Conservation (phyloP, 2,888 invertebrate species). For the Volucella zonaria region DNA sequence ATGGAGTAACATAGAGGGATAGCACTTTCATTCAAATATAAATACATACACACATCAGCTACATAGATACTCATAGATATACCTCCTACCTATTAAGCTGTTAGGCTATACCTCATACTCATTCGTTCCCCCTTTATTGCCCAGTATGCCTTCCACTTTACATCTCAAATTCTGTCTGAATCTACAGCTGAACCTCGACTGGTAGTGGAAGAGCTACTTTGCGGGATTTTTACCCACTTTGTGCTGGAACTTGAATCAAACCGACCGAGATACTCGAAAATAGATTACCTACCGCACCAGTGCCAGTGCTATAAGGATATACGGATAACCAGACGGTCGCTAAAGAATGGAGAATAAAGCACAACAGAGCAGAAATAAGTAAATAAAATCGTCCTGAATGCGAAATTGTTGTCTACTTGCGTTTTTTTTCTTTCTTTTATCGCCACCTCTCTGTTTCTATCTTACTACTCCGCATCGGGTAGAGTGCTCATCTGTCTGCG, state of each 20-base stretch:
- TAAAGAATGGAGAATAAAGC: constrained; percentile 21
- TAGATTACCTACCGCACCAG: constrained; percentile 61
- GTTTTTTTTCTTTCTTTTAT: constrained; percentile 3
- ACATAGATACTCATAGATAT: constrained; percentile 2
- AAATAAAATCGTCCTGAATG: constrained; percentile 68
- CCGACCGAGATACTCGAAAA: constrained; percentile 70
- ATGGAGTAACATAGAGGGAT: neutral
- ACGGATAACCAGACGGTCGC: neutral
- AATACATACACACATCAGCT: constrained; percentile 10
- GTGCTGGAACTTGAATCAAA: constrained; percentile 68
- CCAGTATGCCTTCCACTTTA: constrained; percentile 1
- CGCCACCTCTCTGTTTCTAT: neutral
- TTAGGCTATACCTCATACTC: constrained; percentile 32
- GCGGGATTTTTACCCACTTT: constrained; percentile 64
- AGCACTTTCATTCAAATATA: too few relatives aligned
- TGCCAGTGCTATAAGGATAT: neutral
- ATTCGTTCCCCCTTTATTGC: constrained; percentile 9
- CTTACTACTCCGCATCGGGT: constrained; percentile 23
- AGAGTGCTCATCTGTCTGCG: constrained; percentile 26
- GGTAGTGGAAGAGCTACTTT: constrained; percentile 47
- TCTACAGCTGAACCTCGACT: constrained; percentile 13
- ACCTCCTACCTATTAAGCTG: constrained; percentile 40
- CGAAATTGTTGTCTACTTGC: constrained; percentile 61
- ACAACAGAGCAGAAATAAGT: constrained; percentile 48
- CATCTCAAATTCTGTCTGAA: constrained; percentile 25